phyloP scores from a whole-genome alignment of 2,888 invertebrate genomes.

The Sisyra nigra region DNA sequence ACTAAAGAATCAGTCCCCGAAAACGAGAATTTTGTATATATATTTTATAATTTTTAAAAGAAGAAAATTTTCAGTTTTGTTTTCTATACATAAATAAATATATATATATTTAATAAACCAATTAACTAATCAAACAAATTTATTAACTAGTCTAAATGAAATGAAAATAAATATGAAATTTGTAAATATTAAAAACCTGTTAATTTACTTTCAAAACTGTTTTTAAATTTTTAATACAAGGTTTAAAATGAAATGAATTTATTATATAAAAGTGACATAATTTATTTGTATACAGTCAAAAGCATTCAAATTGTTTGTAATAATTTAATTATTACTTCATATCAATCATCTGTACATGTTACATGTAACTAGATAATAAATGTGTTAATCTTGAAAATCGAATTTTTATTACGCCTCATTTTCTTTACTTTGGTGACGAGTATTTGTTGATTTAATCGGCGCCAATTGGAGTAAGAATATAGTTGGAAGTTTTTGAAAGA shows the following conservation, averaged over 20 bases:
- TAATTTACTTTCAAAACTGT: neutral
- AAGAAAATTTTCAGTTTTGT: neutral
- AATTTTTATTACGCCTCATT: neutral
- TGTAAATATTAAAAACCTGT: neutral
- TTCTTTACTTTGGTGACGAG: neutral
- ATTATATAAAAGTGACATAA: neutral
- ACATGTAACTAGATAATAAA: conserved; percentile 23
- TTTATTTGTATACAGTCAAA: neutral
- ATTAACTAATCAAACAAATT: neutral
- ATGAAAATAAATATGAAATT: no score
- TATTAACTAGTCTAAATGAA: neutral
- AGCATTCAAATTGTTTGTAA: neutral
- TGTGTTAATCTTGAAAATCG: conserved; percentile 23
- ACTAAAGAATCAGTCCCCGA: no score
- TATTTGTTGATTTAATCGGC: no score
- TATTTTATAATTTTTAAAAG: no score
- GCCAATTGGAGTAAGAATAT: no score
- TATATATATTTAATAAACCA: no score
- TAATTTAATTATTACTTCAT: conserved; percentile 1
- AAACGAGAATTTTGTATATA: no score
- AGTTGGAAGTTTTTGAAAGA: no score
- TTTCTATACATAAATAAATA: neutral
- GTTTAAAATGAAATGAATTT: neutral
- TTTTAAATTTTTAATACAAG: conserved; percentile 1
- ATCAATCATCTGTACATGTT: conserved; percentile 25